Conservation (phyloP, 2,797 vertebrate species). For the Falco concolor region DNA sequence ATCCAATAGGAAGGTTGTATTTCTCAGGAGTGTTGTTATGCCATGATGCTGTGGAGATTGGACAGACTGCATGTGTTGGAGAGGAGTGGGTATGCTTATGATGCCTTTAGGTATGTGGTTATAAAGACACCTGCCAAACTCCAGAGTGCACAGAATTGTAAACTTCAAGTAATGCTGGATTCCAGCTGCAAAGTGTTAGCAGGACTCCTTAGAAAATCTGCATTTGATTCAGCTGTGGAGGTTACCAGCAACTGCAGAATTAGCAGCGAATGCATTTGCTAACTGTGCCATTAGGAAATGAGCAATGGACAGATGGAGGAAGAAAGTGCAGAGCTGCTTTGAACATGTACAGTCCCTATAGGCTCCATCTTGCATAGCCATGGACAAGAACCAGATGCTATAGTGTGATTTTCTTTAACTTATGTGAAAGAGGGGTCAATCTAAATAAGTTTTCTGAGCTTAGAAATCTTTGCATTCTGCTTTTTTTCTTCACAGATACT, state of each 20-base stretch:
- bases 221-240: neutral
- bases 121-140: conserved; percentile 3
- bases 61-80: neutral
- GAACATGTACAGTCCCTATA: neutral
- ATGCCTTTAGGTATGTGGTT: neutral
- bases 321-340: neutral
- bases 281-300: conserved; percentile 25
- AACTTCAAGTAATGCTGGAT: neutral
- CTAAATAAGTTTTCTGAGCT: neutral
- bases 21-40: neutral
- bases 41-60: neutral
- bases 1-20: neutral
- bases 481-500: neutral
- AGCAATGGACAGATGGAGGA: conserved; percentile 27
- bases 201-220: conserved; percentile 7
- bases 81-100: neutral
- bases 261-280: conserved; percentile 12
- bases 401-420: neutral
- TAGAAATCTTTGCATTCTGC: neutral
- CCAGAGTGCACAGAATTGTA: neutral
- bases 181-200: conserved; percentile 3
- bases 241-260: conserved; percentile 28
- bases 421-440: neutral
- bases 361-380: neutral
- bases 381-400: neutral